Evolutionary conservation across 2,797 vertebrate species (phyloP), one percentile per base, ranked within the genome.

Genomic region (Enteromius treurensis): DNA sequence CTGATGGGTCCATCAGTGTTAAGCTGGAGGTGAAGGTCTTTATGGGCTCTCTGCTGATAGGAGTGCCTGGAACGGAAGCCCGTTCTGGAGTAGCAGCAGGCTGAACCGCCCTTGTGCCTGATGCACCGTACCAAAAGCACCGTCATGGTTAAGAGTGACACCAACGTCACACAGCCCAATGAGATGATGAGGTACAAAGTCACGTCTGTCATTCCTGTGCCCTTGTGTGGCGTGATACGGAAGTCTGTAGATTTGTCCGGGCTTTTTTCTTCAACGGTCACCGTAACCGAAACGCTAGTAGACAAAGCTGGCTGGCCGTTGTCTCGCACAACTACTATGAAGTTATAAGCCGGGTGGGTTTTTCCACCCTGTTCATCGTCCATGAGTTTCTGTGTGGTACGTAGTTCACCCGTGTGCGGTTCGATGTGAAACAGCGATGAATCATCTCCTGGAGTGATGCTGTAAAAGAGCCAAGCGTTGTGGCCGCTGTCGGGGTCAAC

Each of bases 131-230:
- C 95, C 67, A 95, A 93, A 77, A 99, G 89, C 65, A 97, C 87
- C 10, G 94, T 93, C 90, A 97, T 94, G 0, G 97, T 97, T 82
- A 97, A 93, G 0, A 98, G 95, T 0, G 95, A 96, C 79, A 99
- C 93, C 0, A 94, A 93, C 40, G 97, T 97, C 15, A 98, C 90
- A 0, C 96, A 95, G 19, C 95, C 97, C 47, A 99, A 90, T 0
- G 97, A 95, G n/a, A 98, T 96, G 76, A 98, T 97, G 84, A 99
- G 95, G 91, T 99, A 99, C 84, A 99, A 89, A 45, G 97, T 97
- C 76, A 97, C 92, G 84, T 97, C 95, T 0, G 96, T 93, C 87
- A 96, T 95, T 87, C 96, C 96, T 0, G 88, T n/a, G 29, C 92
- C 92, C 62, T 93, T 91, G 53, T 91, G 89, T 29, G 92, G 90